These are phyloP conservation scores for Hippocampus barbouri DNA, from an alignment of 2,113 vertebrate species.

Conservation along the genomic window DNA sequence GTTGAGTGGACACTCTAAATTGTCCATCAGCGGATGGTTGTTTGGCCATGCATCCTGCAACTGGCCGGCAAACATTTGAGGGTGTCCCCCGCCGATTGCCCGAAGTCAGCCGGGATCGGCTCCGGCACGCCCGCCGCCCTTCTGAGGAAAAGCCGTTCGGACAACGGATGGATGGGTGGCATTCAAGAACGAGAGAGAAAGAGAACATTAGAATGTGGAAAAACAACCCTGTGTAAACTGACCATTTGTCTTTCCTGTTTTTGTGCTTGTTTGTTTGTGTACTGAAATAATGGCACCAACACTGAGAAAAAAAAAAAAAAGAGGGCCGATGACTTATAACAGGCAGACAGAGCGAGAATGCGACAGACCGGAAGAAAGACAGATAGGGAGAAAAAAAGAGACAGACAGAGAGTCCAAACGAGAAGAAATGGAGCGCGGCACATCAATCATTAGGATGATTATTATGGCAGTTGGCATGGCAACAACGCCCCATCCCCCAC, in stretches of 20 bases:
- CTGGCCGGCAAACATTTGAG: no score
- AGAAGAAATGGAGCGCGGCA: slow-evolving; percentile 66
- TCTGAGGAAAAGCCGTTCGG: no score
- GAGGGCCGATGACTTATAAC: neutral
- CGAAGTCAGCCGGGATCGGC: no score
- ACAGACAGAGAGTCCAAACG: slow-evolving; percentile 46
- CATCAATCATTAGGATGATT: slow-evolving; percentile 73
- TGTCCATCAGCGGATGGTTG: no score
- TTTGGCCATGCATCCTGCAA: no score
- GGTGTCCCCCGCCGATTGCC: no score
- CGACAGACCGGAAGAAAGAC: slow-evolving; percentile 28
- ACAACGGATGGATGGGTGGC: no score
- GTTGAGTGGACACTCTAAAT: no score
- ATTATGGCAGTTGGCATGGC: slow-evolving; percentile 71
- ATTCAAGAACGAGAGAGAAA: neutral
- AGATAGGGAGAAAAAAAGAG: slow-evolving; percentile 10
- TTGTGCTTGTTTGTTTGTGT: slow-evolving; percentile 24
- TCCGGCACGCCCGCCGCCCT: no score
- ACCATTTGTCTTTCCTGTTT: slow-evolving; percentile 2
- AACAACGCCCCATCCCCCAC: slow-evolving; percentile 54
- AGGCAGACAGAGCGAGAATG: neutral
- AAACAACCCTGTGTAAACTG: slow-evolving; percentile 3
- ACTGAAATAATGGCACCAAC: neutral
- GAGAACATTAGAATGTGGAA: neutral
- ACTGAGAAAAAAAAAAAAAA: neutral